Base-by-base conservation (phyloP, 2,797 vertebrate genomes). In the Protosalanx chinensis region DNA sequence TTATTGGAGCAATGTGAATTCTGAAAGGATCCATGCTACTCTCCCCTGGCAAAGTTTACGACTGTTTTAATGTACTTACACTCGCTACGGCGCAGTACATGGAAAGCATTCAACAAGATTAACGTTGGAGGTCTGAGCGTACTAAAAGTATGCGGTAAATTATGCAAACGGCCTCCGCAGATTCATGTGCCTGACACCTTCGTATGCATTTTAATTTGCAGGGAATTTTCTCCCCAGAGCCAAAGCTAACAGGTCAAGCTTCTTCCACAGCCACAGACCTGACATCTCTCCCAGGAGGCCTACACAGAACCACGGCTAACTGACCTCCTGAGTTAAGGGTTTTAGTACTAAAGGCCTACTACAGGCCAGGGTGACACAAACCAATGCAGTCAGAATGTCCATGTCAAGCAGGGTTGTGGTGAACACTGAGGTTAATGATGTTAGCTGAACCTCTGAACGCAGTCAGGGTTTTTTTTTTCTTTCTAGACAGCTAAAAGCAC, bases 31-130 rank as follows among this genome's bases (percentile, higher is more conserved):
- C 33, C 30, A 16, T 62, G 60, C 60, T 62, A 16, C 13, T 79
- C 71, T 76, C 69, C 53, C n/a, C 67, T 27, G 23, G 72, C 72
- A 63, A 8, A 20, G 56, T 27, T 68, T 32, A 66, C 37, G 59
- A 58, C 64, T 20, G 60, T 62, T 35, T 23, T 32, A 20, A 60
- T 71, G 58, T 56, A 49, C 72, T 72, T 51, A 29, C 46, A 46
- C 41, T 46, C 41, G 41, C 41, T 46, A 46, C n/a, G 18, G 29
- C 32, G n/a, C 16, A 62, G 60, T 62, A 30, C 30, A 63, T 63
- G 13, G 23, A 46, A 12, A 23, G 27, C 37, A 65, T 41, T 65
- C 37, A 41, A 65, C 18, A 65, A 20, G 12, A 65, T 65, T 6
- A 49, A 65, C 64, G 12, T n/a, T 65, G 63, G 30, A 3, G 30